These are phyloP conservation scores for Trichonephila inaurata DNA, from an alignment of 1,140 invertebrate species.

Conservation along the genomic window DNA sequence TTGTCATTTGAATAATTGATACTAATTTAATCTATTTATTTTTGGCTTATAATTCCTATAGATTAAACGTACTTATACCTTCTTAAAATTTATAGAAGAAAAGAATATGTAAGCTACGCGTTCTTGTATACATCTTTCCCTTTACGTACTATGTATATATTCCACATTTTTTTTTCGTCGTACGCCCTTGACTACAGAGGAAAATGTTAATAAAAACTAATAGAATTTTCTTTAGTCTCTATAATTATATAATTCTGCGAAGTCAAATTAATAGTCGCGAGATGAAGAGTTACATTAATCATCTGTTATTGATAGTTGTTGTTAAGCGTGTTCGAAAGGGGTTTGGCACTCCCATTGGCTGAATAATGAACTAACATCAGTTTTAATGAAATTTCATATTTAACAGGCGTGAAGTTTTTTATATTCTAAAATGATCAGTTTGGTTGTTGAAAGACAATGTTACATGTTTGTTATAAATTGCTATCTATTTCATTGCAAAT, in stretches of 20 bases:
- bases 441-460: neutral
- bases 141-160: too few relatives aligned
- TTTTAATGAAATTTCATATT: too few relatives aligned
- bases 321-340: neutral
- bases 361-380: too few relatives aligned
- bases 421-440: neutral
- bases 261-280: neutral
- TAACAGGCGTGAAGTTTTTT: neutral
- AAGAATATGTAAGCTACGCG: too few relatives aligned
- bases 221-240: neutral
- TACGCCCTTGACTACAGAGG: neutral
- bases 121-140: too few relatives aligned
- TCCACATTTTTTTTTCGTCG: neutral
- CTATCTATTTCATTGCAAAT: neutral
- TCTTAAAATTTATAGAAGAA: too few relatives aligned
- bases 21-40: too few relatives aligned
- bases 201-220: neutral
- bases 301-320: neutral
- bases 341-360: too few relatives aligned
- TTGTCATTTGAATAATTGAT: too few relatives aligned
- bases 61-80: too few relatives aligned
- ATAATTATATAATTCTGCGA: neutral
- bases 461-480: neutral
- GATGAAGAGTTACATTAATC: neutral
- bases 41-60: too few relatives aligned